Percentiles rank a stretch among this genome's conserved stretches.
Conservation (phyloP, 2,113 vertebrate species). For the Colinus virginianus region DNA sequence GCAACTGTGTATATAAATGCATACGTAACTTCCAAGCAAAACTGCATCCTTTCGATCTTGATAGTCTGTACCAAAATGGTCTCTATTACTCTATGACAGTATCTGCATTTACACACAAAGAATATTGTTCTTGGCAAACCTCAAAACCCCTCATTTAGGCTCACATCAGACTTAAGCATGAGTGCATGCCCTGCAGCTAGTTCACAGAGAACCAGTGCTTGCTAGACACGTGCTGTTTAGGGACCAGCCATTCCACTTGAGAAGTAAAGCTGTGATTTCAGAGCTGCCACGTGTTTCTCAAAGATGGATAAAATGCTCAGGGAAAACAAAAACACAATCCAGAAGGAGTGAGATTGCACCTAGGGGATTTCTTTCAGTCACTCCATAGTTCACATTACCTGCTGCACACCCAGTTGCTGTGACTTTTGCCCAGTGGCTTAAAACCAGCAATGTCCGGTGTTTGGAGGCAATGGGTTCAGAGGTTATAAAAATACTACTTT, state of each 20-base stretch:
- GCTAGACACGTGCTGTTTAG: background rate
- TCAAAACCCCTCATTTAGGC: background rate
- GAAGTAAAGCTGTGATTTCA: background rate
- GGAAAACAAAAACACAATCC: background rate
- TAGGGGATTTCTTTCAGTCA: background rate
- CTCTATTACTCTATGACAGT: background rate
- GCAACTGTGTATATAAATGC: slow-evolving; percentile 15
- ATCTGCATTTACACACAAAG: background rate
- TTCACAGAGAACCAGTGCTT: background rate
- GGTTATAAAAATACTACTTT: background rate
- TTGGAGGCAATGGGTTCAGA: background rate
- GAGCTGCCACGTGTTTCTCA: background rate
- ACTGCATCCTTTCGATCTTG: slow-evolving; percentile 25
- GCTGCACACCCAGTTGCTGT: background rate
- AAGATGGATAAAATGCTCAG: slow-evolving; percentile 10
- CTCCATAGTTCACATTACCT: background rate
- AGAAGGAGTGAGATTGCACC: background rate
- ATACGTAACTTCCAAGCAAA: slow-evolving; percentile 35
- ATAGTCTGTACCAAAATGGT: slow-evolving; percentile 32
- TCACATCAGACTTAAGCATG: background rate
- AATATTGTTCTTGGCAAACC: background rate
- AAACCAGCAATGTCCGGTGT: background rate
- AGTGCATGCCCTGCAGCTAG: background rate
- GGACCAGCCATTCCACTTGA: background rate
- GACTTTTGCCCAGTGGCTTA: background rate